Base-by-base conservation (phyloP, 2,888 invertebrate species). In the Drosophila borborema region DNA sequence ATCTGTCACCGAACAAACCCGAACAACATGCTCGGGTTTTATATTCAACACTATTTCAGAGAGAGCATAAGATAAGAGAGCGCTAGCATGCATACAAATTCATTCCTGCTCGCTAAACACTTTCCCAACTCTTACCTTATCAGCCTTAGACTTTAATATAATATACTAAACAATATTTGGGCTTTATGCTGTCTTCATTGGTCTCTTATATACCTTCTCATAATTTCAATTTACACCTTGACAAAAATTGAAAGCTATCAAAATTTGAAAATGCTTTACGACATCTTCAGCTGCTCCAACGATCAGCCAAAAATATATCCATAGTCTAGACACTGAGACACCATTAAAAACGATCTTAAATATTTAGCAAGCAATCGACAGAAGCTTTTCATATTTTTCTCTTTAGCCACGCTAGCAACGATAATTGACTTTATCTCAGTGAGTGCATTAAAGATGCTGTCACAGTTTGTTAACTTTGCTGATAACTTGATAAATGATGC, bases 401-500 rank as follows among this genome's bases (percentile, higher is more conserved):
- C 23, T 31, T n/a, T 36, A 31, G 34, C 10, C 41, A n/a, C 12
- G 16, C 0, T 61, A 7, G 45, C 46, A 46, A 8, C 46, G 51
- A 64, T 69, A 68, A 76, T 61, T 78, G 74, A 62, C 62, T 77
- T 56, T 49, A 59, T 54, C 49, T 36, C 40, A 55, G 41, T 56
- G 60, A 56, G 67, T 66, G 60, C 61, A 74, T 53, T 65, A 67
- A 68, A 38, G 64, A 8, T 14, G 56, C 63, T 73, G 79, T 65
- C 59, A 31, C 56, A 66, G 54, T 40, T 51, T 80, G 51, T 70
- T 70, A 46, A 34, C 53, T 63, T 41, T 36, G 31, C 75, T 58
- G 75, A 55, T 74, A 64, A 64, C 14, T 66, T 77, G 68, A 78
- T 76, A 72, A 80, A 66, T 69, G 77, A 72, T 60, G 46, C 43